Evolutionary conservation across 2,113 vertebrate genomes (phyloP).

Genomic region (Miniopterus natalensis): DNA sequence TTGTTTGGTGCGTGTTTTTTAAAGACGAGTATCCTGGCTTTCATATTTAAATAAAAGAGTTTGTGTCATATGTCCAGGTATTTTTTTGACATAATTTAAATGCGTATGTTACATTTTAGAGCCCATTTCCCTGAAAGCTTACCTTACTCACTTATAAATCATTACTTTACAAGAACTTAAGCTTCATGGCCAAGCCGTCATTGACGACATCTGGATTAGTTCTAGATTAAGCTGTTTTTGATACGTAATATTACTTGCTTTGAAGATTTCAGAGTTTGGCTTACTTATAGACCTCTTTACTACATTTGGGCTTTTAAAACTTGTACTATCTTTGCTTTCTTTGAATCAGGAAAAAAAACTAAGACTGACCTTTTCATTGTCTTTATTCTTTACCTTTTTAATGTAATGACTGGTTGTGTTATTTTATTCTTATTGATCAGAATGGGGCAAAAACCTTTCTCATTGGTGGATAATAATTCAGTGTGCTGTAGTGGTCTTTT

Average conservation of each 20-base stretch:
- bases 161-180: neutral
- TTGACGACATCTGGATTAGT: conserved; percentile 20
- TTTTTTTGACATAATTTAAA: conserved; percentile 22
- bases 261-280: conserved; percentile 33
- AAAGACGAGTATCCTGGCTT: conserved; percentile 8
- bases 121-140: conserved; percentile 10
- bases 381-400: conserved; percentile 30
- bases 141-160: conserved; percentile 31
- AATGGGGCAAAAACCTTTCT: conserved; percentile 42
- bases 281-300: conserved; percentile 34
- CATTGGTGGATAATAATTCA: neutral
- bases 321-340: conserved; percentile 11
- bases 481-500: neutral
- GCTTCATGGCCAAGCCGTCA: neutral
- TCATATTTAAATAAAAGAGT: conserved; percentile 32
- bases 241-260: conserved; percentile 44
- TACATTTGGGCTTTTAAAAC: conserved; percentile 47
- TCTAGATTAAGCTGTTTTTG: conserved; percentile 17
- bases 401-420: neutral
- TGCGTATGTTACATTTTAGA: conserved; percentile 52
- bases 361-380: conserved; percentile 43
- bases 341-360: conserved; percentile 34
- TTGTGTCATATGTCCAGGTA: neutral
- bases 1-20: conserved; percentile 11
- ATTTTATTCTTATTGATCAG: conserved; percentile 20